Evolutionary conservation across 2,888 invertebrate genomes (phyloP), one percentile per base, ranked within the genome.

Genomic region (Eledone cirrhosa): DNA sequence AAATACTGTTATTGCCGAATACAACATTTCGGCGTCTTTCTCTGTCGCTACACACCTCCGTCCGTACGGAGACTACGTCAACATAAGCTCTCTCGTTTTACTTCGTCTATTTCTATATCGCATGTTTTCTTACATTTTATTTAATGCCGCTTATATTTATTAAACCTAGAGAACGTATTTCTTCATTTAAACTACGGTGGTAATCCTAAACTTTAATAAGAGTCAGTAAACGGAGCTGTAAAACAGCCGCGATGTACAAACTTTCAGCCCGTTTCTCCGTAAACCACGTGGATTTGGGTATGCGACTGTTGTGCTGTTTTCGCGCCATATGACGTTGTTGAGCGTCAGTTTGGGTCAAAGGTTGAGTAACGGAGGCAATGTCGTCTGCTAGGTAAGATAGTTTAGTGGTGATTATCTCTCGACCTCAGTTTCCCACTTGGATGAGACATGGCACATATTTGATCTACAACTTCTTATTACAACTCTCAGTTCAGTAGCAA

Each of bases 291-390:
- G 72, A 33, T 41, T 41, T 11, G 11, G 11, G 41, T 41, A 41
- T 41, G 41, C 11, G 41, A 41, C 41, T 41, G 41, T 41, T 63
- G n/a, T 27, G 63, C 79, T 77, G 78, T 53, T 74, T 85, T 84
- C 85, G 86, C 87, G 87, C 86, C 83, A 81, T 84, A 82, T 87
- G 86, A 87, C 87, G 87, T 84, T 81, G n/a, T 76, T 48, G 29
- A 76, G 76, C 76, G 80, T 85, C 82, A 84, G 77, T 78, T 77
- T 69, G 82, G 85, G 84, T 85, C 83, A 85, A 83, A 83, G 85
- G 83, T 85, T 78, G 80, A 80, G 75, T 69, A 80, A 78, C 80
- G 81, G 59, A 79, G 76, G 80, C 65, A 78, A 78, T 79, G 81
- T 86, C 86, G 86, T 86, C 86, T 86, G 86, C 85, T 83, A 77